Percentiles rank a stretch among this genome's conserved stretches.
Evolutionary conservation across 1,140 invertebrate genomes (phyloP).

Genomic region (Eciton burchellii): DNA sequence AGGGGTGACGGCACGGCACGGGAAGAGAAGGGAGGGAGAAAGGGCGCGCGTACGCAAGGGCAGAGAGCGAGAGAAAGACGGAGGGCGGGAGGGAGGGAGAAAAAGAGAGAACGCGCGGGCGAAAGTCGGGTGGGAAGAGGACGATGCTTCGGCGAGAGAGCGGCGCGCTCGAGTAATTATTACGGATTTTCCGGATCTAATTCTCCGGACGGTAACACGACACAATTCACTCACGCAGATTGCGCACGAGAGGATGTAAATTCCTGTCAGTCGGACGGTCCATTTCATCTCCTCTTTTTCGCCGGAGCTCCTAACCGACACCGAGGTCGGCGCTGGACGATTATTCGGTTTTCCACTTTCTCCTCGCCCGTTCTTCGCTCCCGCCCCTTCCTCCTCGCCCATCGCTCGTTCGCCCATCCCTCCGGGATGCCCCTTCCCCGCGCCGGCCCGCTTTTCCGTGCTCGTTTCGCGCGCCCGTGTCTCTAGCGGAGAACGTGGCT

Average conservation of each 20-base stretch:
- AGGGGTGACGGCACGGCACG: constrained; percentile 43
- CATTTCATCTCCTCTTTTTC: constrained; percentile 82
- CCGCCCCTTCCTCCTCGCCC: constrained; percentile 1
- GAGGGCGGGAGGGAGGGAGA: constrained; percentile 6
- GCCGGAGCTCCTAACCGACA: constrained; percentile 72
- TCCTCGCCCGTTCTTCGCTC: constrained; percentile 63
- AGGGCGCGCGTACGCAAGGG: not conserved
- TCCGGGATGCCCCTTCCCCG: not conserved
- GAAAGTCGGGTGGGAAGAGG: constrained; percentile 69
- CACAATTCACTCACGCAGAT: constrained; percentile 85
- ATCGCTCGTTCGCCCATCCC: constrained; percentile 52
- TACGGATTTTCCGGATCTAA: constrained; percentile 86
- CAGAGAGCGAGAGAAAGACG: constrained; percentile 10
- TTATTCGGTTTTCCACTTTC: constrained; percentile 81
- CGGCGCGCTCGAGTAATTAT: constrained; percentile 84
- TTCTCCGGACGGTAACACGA: constrained; percentile 85
- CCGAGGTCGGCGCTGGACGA: constrained; percentile 76
- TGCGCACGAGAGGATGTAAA: constrained; percentile 84
- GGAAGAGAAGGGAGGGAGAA: constrained; percentile 33
- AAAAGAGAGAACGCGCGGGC: constrained; percentile 52
- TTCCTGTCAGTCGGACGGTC: constrained; percentile 84
- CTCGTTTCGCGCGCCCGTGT: constrained; percentile 57
- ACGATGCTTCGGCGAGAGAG: constrained; percentile 77
- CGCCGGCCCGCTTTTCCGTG: constrained; percentile 26
- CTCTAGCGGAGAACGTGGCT: constrained; percentile 60